Conservation (phyloP, 2,113 vertebrate genomes). For the Ophiodon elongatus region DNA sequence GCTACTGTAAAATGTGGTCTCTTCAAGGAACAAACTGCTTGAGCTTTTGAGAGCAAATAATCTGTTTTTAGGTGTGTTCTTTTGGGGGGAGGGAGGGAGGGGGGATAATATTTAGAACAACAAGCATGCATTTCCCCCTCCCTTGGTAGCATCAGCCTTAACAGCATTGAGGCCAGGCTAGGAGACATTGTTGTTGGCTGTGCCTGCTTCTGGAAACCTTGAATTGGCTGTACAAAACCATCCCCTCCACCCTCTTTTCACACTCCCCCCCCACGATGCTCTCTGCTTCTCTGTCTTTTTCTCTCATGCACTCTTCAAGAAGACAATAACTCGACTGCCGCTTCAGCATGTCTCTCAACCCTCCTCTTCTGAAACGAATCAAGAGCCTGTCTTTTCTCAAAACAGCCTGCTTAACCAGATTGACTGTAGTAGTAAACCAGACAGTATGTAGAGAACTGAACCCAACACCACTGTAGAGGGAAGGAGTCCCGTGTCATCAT, state of each 20-base stretch:
- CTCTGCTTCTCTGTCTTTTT: slow-evolving; percentile 89
- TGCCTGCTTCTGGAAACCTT: slow-evolving; percentile 92
- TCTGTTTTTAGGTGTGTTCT: slow-evolving; percentile 78
- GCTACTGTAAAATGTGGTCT: slow-evolving; percentile 59
- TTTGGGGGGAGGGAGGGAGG: slow-evolving; percentile 10
- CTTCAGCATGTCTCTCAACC: slow-evolving; percentile 92
- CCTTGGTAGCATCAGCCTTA: slow-evolving; percentile 86
- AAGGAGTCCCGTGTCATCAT: neutral
- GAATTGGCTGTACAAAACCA: slow-evolving; percentile 89
- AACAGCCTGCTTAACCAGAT: slow-evolving; percentile 88
- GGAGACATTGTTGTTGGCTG: slow-evolving; percentile 93
- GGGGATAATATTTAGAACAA: slow-evolving; percentile 3
- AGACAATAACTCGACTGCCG: slow-evolving; percentile 79
- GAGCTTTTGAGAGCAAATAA: slow-evolving; percentile 75
- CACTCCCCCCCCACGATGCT: slow-evolving; percentile 88
- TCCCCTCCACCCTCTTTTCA: slow-evolving; percentile 85
- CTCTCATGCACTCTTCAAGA: slow-evolving; percentile 90
- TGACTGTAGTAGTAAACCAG: slow-evolving; percentile 68
- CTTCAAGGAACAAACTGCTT: slow-evolving; percentile 24
- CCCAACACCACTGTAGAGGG: slow-evolving; percentile 69
- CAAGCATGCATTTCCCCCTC: slow-evolving; percentile 86
- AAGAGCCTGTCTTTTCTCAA: slow-evolving; percentile 89
- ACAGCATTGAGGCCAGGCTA: slow-evolving; percentile 87
- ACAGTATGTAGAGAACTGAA: slow-evolving; percentile 88
- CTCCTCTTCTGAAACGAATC: slow-evolving; percentile 72